Evolutionary conservation across 2,888 invertebrate species (phyloP), one percentile per base, ranked within the genome.

Genomic region (Dasysyrphus tricinctus): DNA sequence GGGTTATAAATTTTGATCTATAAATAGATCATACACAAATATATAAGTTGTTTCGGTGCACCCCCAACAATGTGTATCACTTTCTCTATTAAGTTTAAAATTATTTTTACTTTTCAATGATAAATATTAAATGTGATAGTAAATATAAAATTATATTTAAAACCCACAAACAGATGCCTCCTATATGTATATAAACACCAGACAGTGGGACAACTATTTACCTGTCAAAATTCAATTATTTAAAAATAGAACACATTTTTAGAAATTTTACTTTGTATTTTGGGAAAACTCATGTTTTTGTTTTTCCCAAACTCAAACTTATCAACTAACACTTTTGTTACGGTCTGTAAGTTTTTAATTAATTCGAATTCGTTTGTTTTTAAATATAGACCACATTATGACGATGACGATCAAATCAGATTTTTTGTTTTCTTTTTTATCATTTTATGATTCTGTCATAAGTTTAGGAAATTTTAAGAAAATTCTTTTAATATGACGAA

Each of bases 301-400:
- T 47, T 77, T 29, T 12, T n/a, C 14, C 39, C 2, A 32, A 56
- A 54, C n/a, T 34, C 24, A 54, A 54, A 29, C 47, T 37, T 57
- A 56, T 77, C 57, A 70, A n/a, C 54, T 63, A 44, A 29, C 65
- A 65, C 67, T 19, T 59, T 57, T 37, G n/a, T 56, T 24, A 12
- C 16, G 65, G 56, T 24, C 56, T 56, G 65, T 54, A 39, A 19
- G 34, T 44, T 75, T 34, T 65, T 32, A 32, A 65, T 65, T 29
- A 44, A 47, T 42, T 29, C 7, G 12, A 51, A 16, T 44, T 19
- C 8, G 65, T 67, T 54, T 49, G 19, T 49, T 24, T 59, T 59
- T 44, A 49, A 74, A 74, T 54, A 54, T 73, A 79, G 54, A 69
- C 44, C 11, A 19, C 32, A 63, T 4, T 8, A 44, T 32, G 44